Conservation (phyloP, 2,113 vertebrate species). For the Ariopsis seemanni region DNA sequence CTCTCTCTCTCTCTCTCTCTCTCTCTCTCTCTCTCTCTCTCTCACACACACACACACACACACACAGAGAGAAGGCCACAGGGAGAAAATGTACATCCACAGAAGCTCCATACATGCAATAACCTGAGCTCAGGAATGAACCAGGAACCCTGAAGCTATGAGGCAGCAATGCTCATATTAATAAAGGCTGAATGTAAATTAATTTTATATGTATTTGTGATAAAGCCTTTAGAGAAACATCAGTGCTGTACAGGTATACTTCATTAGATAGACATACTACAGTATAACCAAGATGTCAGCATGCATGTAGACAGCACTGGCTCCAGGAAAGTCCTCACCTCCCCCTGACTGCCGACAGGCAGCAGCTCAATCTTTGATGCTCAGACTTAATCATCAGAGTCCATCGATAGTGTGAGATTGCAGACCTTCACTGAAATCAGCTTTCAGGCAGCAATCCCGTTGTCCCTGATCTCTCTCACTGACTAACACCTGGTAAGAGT, state of each 20-base stretch:
- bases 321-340: neutral
- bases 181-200: neutral
- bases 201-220: neutral
- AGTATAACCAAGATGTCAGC: neutral
- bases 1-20: too few relatives aligned
- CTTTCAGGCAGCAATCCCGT: neutral
- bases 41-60: too few relatives aligned
- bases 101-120: neutral
- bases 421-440: too few relatives aligned
- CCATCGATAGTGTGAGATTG: too few relatives aligned
- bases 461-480: neutral
- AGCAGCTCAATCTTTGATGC: neutral
- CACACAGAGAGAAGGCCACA: neutral
- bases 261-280: too few relatives aligned
- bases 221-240: neutral
- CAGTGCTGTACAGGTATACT: too few relatives aligned
- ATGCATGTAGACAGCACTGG: too few relatives aligned
- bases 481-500: neutral
- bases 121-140: neutral
- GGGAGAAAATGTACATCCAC: neutral
- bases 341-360: too few relatives aligned
- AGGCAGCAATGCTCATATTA: neutral
- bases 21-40: too few relatives aligned
- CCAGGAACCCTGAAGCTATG: neutral
- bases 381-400: neutral